phyloP scores from a whole-genome alignment of 2,888 invertebrate genomes.

The Parascotia fuliginaria region DNA sequence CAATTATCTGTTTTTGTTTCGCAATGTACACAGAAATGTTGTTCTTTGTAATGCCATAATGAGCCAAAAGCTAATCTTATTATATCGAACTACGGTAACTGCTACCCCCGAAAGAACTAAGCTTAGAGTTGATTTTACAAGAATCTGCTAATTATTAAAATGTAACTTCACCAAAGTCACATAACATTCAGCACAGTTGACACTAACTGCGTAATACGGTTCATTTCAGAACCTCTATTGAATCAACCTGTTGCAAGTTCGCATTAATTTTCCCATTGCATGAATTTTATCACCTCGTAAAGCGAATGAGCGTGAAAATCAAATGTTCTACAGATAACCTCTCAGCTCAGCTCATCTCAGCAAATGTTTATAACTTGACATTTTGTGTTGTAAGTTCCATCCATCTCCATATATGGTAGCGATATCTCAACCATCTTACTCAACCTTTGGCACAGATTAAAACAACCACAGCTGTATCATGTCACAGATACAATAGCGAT shows the following conservation, averaged over 20 bases:
- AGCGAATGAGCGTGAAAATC: conserved; percentile 33
- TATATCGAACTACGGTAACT: too few relatives aligned
- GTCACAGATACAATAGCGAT: neutral
- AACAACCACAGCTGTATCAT: neutral
- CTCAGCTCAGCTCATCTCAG: conserved; percentile 15
- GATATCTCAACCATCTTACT: neutral
- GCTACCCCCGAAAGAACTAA: too few relatives aligned
- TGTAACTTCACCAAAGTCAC: conserved; percentile 8
- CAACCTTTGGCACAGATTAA: neutral
- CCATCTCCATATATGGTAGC: neutral
- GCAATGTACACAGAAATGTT: too few relatives aligned
- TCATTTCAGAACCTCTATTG: conserved; percentile 16
- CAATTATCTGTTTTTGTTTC: too few relatives aligned
- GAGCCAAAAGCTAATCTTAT: too few relatives aligned
- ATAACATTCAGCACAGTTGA: conserved; percentile 32
- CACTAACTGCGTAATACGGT: conserved; percentile 22
- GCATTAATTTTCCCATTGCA: conserved; percentile 27
- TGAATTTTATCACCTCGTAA: conserved; percentile 44
- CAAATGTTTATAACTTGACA: conserved; percentile 16
- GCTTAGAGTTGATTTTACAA: too few relatives aligned
- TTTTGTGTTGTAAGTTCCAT: conserved; percentile 12
- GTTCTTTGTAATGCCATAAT: too few relatives aligned
- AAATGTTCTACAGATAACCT: conserved; percentile 32
- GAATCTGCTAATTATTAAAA: neutral
- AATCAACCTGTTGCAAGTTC: conserved; percentile 37